Conservation (phyloP, 1,140 invertebrate species). For the Ips typographus region DNA sequence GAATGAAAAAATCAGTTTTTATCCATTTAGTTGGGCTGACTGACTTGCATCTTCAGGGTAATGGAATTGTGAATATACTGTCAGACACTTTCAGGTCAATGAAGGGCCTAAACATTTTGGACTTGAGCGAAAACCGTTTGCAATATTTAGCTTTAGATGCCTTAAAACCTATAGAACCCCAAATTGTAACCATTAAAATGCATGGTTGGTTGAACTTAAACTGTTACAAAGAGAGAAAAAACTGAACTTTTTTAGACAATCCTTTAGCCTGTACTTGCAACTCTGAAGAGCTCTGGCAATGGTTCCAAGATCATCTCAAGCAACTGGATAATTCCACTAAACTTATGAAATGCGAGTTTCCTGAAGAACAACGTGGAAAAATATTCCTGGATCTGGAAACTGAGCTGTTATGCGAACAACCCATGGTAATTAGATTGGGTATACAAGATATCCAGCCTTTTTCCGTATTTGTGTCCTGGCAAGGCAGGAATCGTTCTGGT, state of each 20-base stretch:
- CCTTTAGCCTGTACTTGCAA: slow-evolving; percentile 81
- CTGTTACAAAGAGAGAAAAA: not conserved
- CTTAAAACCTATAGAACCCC: slow-evolving; percentile 74
- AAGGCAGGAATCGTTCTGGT: slow-evolving; percentile 82
- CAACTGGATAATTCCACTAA: slow-evolving; percentile 54
- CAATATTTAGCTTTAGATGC: slow-evolving; percentile 77
- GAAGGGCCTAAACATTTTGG: slow-evolving; percentile 75
- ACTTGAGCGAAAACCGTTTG: slow-evolving; percentile 82
- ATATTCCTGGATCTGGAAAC: slow-evolving; percentile 76
- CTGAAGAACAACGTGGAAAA: slow-evolving; percentile 72
- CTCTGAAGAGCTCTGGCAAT: slow-evolving; percentile 83
- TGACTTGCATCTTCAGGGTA: slow-evolving; percentile 78
- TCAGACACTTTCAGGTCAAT: slow-evolving; percentile 77
- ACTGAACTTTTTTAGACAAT: slow-evolving; percentile 66
- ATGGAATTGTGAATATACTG: slow-evolving; percentile 78
- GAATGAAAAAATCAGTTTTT: slow-evolving; percentile 75
- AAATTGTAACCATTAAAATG: slow-evolving; percentile 72
- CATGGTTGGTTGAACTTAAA: slow-evolving; percentile 64
- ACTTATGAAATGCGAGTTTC: slow-evolving; percentile 74
- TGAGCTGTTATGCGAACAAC: slow-evolving; percentile 78
- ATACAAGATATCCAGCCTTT: slow-evolving; percentile 87
- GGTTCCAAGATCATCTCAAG: slow-evolving; percentile 83
- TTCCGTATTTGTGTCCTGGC: slow-evolving; percentile 85
- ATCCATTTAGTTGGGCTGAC: slow-evolving; percentile 71
- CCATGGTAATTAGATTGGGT: slow-evolving; percentile 76